Evolutionary conservation across 2,797 vertebrate species (phyloP), one percentile per base, ranked within the genome.

Genomic region (Melanotaenia pygmaea): DNA sequence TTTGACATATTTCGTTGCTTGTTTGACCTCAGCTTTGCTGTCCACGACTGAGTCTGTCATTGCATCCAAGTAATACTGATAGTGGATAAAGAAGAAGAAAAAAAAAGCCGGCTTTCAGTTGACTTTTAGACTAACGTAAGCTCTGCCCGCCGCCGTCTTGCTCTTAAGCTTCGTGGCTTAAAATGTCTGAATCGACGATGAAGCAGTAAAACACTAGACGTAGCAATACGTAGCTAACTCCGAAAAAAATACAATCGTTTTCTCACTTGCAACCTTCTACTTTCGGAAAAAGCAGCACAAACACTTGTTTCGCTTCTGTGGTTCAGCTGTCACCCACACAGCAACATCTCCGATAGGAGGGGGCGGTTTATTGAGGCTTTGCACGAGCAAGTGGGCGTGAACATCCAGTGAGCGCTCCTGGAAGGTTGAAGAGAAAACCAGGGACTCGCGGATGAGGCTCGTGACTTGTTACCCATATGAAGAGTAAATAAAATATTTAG

Each of bases 1-100:
- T 82, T 95, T 95, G 62, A 95, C 95, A 89, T 95, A 95, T 92
- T 95, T 95, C 1, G 94, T 95, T 76, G 93, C 94, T 88, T 95
- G 95, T 79, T 95, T 95, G 7, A 94, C 91, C 90, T 95, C 95
- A 85, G 90, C 63, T 85, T 94, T 94, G 69, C 85, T 77, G 82
- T 95, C 95, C 75, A 81, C 91, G 1, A 70, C 89, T 77, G 93
- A 81, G 78, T 95, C 95, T 28, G 91, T 94, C 95, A 95, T 95
- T 16, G 89, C 91, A 80, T 82, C 74, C 75, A 76, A 81, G 65
- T 84, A 79, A n/a, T 50, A 14, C 76, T 14, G 69, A 37, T n/a
- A 38, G 14, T 3, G 38, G 20, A 58, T 3, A 4, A 35, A 35
- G 10, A 38, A 35, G 30, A 20, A 1, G 11, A 64, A 7, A 24